These are phyloP conservation scores for Cabera pusaria DNA, from an alignment of 2,888 invertebrate species.

Conservation along the genomic window DNA sequence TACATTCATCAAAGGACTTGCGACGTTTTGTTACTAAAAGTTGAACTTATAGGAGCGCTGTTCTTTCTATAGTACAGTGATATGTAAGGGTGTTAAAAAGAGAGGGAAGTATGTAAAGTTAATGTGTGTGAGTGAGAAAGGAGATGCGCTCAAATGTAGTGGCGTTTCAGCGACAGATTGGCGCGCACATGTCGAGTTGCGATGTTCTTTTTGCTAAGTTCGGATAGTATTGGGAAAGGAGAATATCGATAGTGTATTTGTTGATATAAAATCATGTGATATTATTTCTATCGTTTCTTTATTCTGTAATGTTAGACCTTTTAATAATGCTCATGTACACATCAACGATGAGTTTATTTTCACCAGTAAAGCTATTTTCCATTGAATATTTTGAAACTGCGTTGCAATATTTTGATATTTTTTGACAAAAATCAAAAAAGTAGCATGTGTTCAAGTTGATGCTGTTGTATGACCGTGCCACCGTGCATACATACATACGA, in stretches of 20 bases:
- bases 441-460: too few relatives aligned
- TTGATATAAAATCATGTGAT: too few relatives aligned
- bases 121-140: slow-evolving; percentile 41
- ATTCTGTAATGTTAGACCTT: too few relatives aligned
- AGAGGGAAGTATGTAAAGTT: slow-evolving; percentile 29
- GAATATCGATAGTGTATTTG: slow-evolving; percentile 14
- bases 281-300: too few relatives aligned
- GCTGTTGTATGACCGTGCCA: too few relatives aligned
- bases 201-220: slow-evolving; percentile 78
- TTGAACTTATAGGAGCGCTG: slow-evolving; percentile 4
- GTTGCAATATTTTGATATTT: too few relatives aligned
- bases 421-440: too few relatives aligned
- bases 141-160: slow-evolving; percentile 53
- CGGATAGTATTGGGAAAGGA: slow-evolving; percentile 40
- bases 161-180: slow-evolving; percentile 79
- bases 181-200: slow-evolving; percentile 79
- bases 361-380: too few relatives aligned
- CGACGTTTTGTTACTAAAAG: slow-evolving; percentile 6
- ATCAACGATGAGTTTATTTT: too few relatives aligned
- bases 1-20: slow-evolving; percentile 6
- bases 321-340: too few relatives aligned
- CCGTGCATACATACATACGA: too few relatives aligned
- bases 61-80: slow-evolving; percentile 18
- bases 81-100: slow-evolving; percentile 46
- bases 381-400: too few relatives aligned